Evolutionary conservation across 2,797 vertebrate genomes (phyloP), one percentile per base, ranked within the genome.

Genomic region (Phrynocephalus forsythii): DNA sequence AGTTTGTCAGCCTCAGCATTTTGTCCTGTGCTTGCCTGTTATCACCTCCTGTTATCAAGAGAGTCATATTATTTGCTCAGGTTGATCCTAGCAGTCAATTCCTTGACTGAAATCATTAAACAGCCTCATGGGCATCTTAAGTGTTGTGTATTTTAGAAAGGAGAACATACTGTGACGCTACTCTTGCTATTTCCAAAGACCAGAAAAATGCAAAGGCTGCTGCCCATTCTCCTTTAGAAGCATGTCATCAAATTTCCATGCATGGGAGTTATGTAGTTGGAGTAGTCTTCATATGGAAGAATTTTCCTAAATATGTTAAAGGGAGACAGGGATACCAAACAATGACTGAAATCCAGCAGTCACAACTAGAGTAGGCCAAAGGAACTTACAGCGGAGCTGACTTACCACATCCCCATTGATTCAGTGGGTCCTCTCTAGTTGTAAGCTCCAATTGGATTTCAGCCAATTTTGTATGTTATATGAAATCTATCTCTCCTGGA

Each of bases 71-170:
- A 81, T 63, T n/a, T 75, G 69, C 71, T 68, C 69, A 85, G 81
- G 83, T 75, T 81, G 87, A 88, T 85, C 78, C 60, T 71, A 85
- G 83, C 87, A 85, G 60, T 88, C 56, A 77, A 85, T 81, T 80
- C 81, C 81, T 84, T 16, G 6, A 44, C 71, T 81, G 78, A 26
- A 56, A 38, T 88, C 48, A 81, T 85, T 81, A 88, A 88, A 68
- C 44, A 80, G 44, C 44, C 87, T 76, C 79, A 52, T 68, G 78
- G 87, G 87, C 33, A 88, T 88, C 87, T 81, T 88, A 85, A 88
- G 69, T 85, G 87, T 81, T 84, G 84, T 84, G 87, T 67, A 81
- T 85, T n/a, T 85, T 85, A 30, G 86, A 72, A 88, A 76, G 30
- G 15, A 88, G 44, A 68, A 22, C 56, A 85, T 30, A 44, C 13